Percentiles rank a stretch among this genome's conserved stretches.
These are phyloP conservation scores for Drosophila conformis DNA, from an alignment of 2,888 invertebrate genomes.

Conservation along the genomic window DNA sequence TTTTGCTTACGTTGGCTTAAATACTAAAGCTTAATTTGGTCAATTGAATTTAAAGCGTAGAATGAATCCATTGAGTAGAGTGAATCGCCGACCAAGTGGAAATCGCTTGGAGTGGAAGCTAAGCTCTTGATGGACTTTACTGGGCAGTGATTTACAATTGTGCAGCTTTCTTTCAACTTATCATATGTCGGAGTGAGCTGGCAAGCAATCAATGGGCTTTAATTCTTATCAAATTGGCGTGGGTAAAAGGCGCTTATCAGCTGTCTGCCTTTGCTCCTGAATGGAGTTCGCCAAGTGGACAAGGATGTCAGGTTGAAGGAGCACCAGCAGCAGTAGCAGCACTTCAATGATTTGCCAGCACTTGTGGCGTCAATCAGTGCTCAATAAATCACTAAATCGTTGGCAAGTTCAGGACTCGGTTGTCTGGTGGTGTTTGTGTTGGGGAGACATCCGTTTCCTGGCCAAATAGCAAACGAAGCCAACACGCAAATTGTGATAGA, in stretches of 20 bases:
- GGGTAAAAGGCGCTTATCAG: constrained; percentile 65
- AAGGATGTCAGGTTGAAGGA: constrained; percentile 18
- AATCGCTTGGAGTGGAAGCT: constrained; percentile 19
- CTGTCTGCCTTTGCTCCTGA: constrained; percentile 33
- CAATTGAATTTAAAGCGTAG: constrained; percentile 44
- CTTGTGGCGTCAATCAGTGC: constrained; percentile 66
- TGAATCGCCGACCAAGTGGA: constrained; percentile 16
- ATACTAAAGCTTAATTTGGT: constrained; percentile 18
- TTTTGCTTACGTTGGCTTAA: background rate
- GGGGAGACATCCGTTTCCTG: constrained; percentile 64
- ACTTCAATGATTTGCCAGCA: constrained; percentile 59
- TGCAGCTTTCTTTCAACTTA: constrained; percentile 33
- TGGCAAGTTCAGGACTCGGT: constrained; percentile 32
- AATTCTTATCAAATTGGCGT: constrained; percentile 67
- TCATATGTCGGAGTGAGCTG: constrained; percentile 49
- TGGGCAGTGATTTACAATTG: constrained; percentile 65
- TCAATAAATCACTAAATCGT: constrained; percentile 67
- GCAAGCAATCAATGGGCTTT: constrained; percentile 51
- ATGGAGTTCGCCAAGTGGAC: constrained; percentile 3
- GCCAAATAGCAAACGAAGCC: constrained; percentile 47
- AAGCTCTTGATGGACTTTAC: constrained; percentile 62
- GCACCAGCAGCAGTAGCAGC: background rate
- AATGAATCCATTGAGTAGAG: constrained; percentile 21
- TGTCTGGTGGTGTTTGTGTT: constrained; percentile 34
- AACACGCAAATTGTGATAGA: constrained; percentile 65